Conservation (phyloP, 1,140 invertebrate species). For the Temnothorax nylanderi region DNA sequence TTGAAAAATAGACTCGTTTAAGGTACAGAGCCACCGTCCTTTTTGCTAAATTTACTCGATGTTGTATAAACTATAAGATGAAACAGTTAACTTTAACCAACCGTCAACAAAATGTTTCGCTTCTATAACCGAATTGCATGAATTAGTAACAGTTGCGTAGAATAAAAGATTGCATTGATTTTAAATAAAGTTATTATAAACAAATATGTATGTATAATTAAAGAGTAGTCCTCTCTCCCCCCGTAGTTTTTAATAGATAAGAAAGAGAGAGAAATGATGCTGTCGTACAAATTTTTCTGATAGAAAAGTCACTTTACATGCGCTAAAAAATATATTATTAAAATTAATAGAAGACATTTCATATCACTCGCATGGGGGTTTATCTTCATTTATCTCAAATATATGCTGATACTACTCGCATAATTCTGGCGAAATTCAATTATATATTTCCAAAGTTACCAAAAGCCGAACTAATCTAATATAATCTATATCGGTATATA, state of each 20-base stretch:
- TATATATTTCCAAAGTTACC: constrained; percentile 27
- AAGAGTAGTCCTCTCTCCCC: not conserved
- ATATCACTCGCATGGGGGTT: not conserved
- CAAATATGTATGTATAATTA: not conserved
- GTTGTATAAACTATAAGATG: not conserved
- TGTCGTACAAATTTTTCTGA: not conserved
- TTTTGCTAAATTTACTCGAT: constrained; percentile 3
- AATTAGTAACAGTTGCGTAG: not conserved
- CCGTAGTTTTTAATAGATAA: not conserved
- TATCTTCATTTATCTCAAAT: not conserved
- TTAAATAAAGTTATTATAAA: not conserved
- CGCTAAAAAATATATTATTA: not conserved
- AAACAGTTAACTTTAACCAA: not conserved
- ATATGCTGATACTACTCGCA: not conserved
- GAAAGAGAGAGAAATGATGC: not conserved
- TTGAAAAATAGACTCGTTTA: constrained; percentile 65
- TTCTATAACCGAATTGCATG: not conserved
- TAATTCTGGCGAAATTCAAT: not conserved
- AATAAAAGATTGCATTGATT: not conserved
- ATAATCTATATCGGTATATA: not conserved
- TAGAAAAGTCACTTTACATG: not conserved
- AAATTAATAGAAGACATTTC: not conserved
- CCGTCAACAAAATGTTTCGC: not conserved
- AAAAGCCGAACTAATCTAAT: not conserved
- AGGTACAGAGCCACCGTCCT: constrained; percentile 23